These are phyloP conservation scores for Cetonia aurata DNA, from an alignment of 2,888 invertebrate species.

Conservation along the genomic window DNA sequence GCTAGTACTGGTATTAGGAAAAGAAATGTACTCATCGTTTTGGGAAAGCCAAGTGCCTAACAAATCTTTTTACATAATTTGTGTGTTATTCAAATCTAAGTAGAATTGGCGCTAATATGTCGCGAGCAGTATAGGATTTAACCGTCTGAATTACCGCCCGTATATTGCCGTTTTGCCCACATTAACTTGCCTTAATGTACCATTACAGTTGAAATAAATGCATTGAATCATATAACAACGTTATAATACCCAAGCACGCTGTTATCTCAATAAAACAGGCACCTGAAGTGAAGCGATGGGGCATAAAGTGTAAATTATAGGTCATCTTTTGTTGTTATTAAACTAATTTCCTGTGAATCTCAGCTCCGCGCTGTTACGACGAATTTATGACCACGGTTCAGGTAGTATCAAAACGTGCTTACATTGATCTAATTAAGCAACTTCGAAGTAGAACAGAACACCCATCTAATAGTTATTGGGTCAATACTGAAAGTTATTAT, in stretches of 20 bases:
- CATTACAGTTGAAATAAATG: slow-evolving; percentile 44
- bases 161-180: slow-evolving; percentile 23
- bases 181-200: slow-evolving; percentile 35
- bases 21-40: too few species aligned
- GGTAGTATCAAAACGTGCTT: too few species aligned
- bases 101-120: background rate
- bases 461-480: too few species aligned
- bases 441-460: too few species aligned
- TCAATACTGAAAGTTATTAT: background rate
- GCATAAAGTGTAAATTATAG: slow-evolving; percentile 20
- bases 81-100: too few species aligned
- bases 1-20: too few species aligned
- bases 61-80: too few species aligned
- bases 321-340: slow-evolving; percentile 17
- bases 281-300: slow-evolving; percentile 1
- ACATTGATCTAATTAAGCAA: too few species aligned
- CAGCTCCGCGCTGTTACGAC: background rate
- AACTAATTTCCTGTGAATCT: background rate
- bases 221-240: slow-evolving; percentile 34
- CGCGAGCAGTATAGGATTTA: slow-evolving; percentile 11
- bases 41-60: too few species aligned
- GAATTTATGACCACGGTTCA: background rate
- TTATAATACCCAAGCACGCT: slow-evolving; percentile 27
- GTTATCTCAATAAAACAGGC: slow-evolving; percentile 36
- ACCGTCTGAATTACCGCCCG: slow-evolving; percentile 20